Evolutionary conservation across 2,113 vertebrate genomes (phyloP).

Genomic region (Petaurus breviceps): DNA sequence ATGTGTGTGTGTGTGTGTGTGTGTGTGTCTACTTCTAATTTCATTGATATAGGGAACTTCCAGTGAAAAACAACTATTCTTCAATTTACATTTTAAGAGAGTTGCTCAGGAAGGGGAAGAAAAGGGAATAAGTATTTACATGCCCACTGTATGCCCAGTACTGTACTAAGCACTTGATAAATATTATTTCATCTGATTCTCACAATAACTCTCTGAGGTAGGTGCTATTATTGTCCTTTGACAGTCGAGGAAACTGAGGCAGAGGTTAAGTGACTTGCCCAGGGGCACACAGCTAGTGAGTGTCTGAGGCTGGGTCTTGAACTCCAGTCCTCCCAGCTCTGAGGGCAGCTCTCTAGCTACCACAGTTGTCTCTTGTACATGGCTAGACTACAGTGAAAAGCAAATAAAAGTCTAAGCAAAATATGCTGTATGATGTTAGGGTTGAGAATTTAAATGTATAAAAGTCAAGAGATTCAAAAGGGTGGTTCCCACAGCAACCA

Average conservation of each 20-base stretch:
- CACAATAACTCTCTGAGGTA: background rate
- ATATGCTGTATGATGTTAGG: slow-evolving; percentile 62
- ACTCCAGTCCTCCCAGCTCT: background rate
- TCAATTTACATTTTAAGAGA: background rate
- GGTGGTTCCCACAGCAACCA: slow-evolving; percentile 79
- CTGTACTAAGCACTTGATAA: background rate
- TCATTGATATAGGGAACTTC: background rate
- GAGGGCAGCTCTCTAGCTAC: background rate
- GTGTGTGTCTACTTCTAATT: background rate
- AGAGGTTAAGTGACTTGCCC: background rate
- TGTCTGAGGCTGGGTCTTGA: background rate
- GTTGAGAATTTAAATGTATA: slow-evolving; percentile 73
- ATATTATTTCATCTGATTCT: background rate
- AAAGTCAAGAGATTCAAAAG: slow-evolving; percentile 74
- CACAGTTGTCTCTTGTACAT: background rate
- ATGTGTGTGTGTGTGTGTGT: too few relatives aligned
- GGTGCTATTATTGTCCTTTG: background rate
- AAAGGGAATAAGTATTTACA: background rate
- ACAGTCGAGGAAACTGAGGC: background rate
- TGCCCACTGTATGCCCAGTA: background rate
- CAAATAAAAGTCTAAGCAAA: slow-evolving; percentile 66
- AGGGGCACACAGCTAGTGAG: background rate
- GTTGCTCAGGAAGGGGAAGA: background rate
- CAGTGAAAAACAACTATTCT: background rate
- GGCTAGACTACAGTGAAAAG: slow-evolving; percentile 39